Evolutionary conservation across 2,113 vertebrate species (phyloP).

Genomic region (Ophiodon elongatus): DNA sequence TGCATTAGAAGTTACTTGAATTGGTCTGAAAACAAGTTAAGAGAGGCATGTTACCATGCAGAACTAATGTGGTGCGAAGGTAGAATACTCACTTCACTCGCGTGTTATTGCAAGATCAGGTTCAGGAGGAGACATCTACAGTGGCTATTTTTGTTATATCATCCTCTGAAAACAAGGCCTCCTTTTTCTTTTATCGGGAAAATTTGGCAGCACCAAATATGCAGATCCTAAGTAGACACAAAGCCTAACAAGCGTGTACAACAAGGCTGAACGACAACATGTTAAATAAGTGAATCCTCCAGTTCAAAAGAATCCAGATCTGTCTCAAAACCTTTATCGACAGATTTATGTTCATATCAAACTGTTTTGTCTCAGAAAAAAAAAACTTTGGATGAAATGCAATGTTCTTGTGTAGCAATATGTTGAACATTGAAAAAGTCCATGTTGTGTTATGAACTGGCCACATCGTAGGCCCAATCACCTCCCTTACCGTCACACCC

Average conservation of each 20-base stretch:
- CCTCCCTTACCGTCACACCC: not conserved
- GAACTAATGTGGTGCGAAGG: not conserved
- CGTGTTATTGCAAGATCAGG: not conserved
- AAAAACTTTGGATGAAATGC: not conserved
- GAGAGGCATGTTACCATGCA: not conserved
- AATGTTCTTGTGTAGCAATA: not conserved
- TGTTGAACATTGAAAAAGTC: not conserved
- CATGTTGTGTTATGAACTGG: not conserved
- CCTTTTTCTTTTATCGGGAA: not conserved
- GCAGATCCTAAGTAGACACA: not conserved
- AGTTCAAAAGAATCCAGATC: not conserved
- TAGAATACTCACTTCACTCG: not conserved
- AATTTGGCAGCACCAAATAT: slow-evolving; percentile 8
- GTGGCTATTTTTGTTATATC: not conserved
- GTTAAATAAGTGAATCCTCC: not conserved
- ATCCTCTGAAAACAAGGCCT: not conserved
- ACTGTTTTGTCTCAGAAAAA: not conserved
- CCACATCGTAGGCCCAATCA: not conserved
- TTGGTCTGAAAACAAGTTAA: not conserved
- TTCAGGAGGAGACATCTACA: not conserved
- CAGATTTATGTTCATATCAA: slow-evolving; percentile 1
- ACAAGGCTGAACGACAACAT: slow-evolving; percentile 1
- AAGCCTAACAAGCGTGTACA: not conserved
- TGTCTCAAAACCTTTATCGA: not conserved
- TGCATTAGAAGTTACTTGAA: not conserved